Conservation (phyloP, 35 echinoderm and acorn worm genomes). For the Diadema setosum region DNA sequence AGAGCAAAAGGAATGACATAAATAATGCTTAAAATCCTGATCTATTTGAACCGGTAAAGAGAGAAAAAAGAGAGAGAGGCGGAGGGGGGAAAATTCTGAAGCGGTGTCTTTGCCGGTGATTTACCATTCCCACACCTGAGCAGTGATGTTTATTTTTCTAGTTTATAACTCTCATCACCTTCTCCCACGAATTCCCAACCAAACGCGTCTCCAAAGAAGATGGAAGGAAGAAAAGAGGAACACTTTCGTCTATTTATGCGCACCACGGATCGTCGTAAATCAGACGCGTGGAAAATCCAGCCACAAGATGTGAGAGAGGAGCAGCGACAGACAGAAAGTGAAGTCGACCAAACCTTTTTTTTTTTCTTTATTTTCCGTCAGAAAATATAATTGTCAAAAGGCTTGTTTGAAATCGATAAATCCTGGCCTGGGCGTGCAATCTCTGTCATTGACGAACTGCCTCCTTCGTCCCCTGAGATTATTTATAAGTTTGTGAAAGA, state of each 20-base stretch:
- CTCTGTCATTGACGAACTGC: neutral
- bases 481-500: constrained; percentile 36
- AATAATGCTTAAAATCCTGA: neutral
- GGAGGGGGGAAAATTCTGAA: neutral
- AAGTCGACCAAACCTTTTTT: neutral
- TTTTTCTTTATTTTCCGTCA: neutral
- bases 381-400: constrained; percentile 2
- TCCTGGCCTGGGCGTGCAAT: neutral
- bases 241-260: neutral
- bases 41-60: neutral
- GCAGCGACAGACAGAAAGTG: too few species aligned
- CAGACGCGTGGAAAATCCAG: too few species aligned
- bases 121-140: neutral
- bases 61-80: too few species aligned
- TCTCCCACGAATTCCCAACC: neutral
- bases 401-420: constrained; percentile 23
- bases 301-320: neutral
- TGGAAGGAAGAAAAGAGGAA: neutral
- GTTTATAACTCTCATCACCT: constrained; percentile 23
- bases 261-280: neutral
- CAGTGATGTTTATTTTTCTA: neutral
- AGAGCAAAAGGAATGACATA: neutral
- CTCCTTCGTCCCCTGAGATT: neutral
- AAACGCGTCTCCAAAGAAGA: neutral
- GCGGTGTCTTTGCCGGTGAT: neutral